phyloP scores from a whole-genome alignment of 1,140 invertebrate genomes.

The Callitettix versicolor region DNA sequence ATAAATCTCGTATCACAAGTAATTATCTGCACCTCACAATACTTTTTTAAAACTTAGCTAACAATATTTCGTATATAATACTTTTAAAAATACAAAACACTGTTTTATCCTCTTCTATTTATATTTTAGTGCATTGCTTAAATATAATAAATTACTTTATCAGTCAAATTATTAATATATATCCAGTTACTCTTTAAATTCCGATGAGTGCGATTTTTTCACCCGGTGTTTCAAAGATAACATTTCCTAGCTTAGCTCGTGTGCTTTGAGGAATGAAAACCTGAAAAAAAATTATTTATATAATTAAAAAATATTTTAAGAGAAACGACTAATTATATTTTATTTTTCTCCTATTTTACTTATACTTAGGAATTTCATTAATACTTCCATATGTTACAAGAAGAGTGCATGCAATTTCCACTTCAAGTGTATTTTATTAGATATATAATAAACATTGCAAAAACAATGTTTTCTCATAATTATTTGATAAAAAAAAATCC shows the following conservation, averaged over 20 bases:
- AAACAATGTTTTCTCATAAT: too few relatives aligned
- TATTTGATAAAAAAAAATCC: too few relatives aligned
- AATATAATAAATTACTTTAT: too few relatives aligned
- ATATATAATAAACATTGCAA: not conserved
- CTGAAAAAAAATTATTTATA: not conserved
- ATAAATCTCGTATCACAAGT: too few relatives aligned
- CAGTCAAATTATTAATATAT: too few relatives aligned
- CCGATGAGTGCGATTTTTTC: not conserved
- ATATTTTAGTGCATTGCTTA: too few relatives aligned
- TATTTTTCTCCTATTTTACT: not conserved
- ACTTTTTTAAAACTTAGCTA: too few relatives aligned
- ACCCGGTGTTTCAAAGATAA: not conserved
- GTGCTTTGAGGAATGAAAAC: not conserved
- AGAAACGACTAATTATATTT: not conserved
- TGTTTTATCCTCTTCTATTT: too few relatives aligned
- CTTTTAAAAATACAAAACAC: too few relatives aligned
- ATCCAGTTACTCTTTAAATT: not conserved
- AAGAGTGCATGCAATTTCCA: not conserved
- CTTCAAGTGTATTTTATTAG: not conserved
- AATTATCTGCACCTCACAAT: too few relatives aligned
- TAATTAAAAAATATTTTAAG: not conserved
- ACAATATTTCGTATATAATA: too few relatives aligned
- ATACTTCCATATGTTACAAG: not conserved
- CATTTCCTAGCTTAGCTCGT: conserved; percentile 2
- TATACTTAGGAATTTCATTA: not conserved